Percentiles rank a stretch among this genome's conserved stretches.
phyloP scores from a whole-genome alignment of 64 coral and sea anemone genomes.

The Pachyseris speciosa region DNA sequence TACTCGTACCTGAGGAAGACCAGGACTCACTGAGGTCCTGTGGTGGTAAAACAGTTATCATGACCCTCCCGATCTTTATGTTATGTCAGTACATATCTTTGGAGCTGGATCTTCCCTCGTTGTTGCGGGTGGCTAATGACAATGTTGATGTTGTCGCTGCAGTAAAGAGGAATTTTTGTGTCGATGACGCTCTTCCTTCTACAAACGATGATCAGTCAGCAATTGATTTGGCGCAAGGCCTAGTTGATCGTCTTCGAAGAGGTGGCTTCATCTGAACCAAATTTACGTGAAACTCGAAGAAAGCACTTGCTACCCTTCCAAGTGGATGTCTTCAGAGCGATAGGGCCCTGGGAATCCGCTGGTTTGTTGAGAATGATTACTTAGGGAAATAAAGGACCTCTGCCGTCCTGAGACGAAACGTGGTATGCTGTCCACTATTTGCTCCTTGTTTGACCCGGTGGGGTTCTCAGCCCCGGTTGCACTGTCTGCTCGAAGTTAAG shows the following conservation, averaged over 20 bases:
- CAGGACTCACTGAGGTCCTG: conserved; percentile 63
- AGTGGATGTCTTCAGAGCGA: conserved; percentile 19
- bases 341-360: conserved; percentile 38
- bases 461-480: not conserved
- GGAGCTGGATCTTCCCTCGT: too few relatives aligned
- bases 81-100: too few relatives aligned
- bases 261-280: too few relatives aligned
- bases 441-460: conserved; percentile 25
- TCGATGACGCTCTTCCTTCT: too few relatives aligned
- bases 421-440: conserved; percentile 37
- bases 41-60: conserved; percentile 68
- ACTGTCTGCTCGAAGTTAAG: not conserved
- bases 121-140: too few relatives aligned
- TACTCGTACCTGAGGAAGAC: conserved; percentile 48
- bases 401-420: conserved; percentile 17
- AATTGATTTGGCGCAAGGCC: too few relatives aligned
- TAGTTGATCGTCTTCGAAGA: too few relatives aligned
- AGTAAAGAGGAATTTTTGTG: too few relatives aligned
- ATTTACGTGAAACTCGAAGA: too few relatives aligned
- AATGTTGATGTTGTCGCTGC: too few relatives aligned
- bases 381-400: conserved; percentile 2
- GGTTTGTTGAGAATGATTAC: conserved; percentile 11
- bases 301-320: too few relatives aligned
- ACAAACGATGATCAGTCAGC: too few relatives aligned
- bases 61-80: conserved; percentile 15